Percentiles rank a stretch among this genome's conserved stretches.
Conservation (phyloP, 1,140 invertebrate genomes). For the Helicoverpa armigera region DNA sequence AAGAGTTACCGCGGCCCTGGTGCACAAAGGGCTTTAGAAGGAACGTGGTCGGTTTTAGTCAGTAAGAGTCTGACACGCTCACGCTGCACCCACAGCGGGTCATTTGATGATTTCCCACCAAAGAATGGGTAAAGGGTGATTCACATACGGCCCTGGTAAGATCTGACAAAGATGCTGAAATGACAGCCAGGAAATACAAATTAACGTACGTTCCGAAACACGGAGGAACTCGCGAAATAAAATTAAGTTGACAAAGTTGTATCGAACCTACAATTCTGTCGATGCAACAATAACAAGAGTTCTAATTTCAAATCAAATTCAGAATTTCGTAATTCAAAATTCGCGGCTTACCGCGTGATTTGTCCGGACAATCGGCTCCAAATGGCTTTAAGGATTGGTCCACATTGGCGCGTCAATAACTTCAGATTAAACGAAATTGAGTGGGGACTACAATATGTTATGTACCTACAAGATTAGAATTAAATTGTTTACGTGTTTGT, state of each 20-base stretch:
- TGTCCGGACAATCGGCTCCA: conserved; percentile 40
- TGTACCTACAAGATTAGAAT: background rate
- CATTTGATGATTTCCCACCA: too few species aligned
- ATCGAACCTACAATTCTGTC: conserved; percentile 12
- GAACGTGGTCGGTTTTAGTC: too few species aligned
- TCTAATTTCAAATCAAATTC: conserved; percentile 41
- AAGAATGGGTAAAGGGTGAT: too few species aligned
- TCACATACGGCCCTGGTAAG: too few species aligned
- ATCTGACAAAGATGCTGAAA: too few species aligned
- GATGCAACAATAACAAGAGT: conserved; percentile 40
- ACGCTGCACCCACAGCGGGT: too few species aligned
- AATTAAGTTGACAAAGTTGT: background rate
- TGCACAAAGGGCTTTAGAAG: too few species aligned
- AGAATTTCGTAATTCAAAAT: conserved; percentile 45
- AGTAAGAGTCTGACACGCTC: too few species aligned
- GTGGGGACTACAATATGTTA: background rate
- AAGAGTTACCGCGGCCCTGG: background rate
- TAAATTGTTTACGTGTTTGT: too few species aligned
- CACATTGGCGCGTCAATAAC: background rate
- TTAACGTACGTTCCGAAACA: too few species aligned
- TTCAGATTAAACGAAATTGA: background rate
- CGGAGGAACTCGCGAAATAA: too few species aligned
- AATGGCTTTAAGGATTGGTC: conserved; percentile 19
- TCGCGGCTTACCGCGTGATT: conserved; percentile 44
- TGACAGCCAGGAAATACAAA: too few species aligned